These are phyloP conservation scores for Carcina quercana DNA, from an alignment of 2,888 invertebrate genomes.

Conservation along the genomic window DNA sequence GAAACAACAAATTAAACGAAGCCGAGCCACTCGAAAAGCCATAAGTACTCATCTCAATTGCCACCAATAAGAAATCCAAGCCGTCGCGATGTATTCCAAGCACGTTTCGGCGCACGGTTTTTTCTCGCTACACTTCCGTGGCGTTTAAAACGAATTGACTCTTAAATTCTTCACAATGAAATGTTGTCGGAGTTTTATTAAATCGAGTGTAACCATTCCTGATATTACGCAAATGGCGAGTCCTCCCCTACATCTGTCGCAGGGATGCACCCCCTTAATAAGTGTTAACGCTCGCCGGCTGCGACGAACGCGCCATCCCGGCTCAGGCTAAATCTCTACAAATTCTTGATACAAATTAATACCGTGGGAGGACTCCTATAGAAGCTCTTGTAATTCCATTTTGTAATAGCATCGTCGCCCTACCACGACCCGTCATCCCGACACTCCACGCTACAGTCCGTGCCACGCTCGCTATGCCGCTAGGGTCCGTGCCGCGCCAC, in stretches of 20 bases:
- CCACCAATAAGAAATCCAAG: conserved; percentile 74
- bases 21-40: conserved; percentile 74
- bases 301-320: conserved; percentile 64
- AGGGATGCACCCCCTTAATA: conserved; percentile 74
- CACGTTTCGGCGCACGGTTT: conserved; percentile 72
- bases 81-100: conserved; percentile 67
- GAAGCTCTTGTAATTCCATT: conserved; percentile 65
- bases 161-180: conserved; percentile 73
- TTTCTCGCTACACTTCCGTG: conserved; percentile 65
- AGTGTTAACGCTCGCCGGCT: conserved; percentile 73
- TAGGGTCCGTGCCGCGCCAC: background rate
- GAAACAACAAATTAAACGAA: conserved; percentile 75
- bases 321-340: conserved; percentile 72
- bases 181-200: conserved; percentile 73
- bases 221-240: conserved; percentile 72
- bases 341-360: conserved; percentile 75
- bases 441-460: no score
- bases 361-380: conserved; percentile 52
- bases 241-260: conserved; percentile 74
- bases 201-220: conserved; percentile 75
- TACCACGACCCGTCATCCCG: conserved; percentile 18
- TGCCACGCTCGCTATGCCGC: conserved; percentile 6
- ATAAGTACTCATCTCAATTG: conserved; percentile 75
- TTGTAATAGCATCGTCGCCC: conserved; percentile 44
- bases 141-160: conserved; percentile 73